These are phyloP conservation scores for Anhinga rufa DNA, from an alignment of 2,113 vertebrate species.

Conservation along the genomic window DNA sequence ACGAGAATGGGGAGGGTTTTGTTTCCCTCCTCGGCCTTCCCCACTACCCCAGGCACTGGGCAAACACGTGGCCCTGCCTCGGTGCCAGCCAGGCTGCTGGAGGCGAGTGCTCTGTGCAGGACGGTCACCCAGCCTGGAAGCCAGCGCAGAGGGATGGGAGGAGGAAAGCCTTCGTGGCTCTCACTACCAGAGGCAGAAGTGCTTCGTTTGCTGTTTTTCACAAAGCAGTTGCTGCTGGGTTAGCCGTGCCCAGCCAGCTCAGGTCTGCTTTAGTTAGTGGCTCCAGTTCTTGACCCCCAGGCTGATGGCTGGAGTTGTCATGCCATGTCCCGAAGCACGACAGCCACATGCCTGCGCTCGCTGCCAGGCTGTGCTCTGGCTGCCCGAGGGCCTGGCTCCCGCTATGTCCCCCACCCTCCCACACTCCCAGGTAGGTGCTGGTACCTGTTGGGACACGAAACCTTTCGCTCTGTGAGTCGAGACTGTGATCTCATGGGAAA, in stretches of 20 bases:
- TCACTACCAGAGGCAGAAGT: background rate
- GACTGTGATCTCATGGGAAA: background rate
- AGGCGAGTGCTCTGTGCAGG: background rate
- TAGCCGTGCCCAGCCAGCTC: background rate
- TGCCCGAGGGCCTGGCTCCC: background rate
- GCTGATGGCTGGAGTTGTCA: background rate
- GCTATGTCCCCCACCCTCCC: background rate
- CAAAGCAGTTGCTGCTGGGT: background rate
- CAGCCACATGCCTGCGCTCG: accelerated
- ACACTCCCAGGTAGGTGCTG: background rate
- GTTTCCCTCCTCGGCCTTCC: background rate
- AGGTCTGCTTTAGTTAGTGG: background rate
- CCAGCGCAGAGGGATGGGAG: background rate
- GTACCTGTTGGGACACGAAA: background rate
- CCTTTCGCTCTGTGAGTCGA: conserved; percentile 48
- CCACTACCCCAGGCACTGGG: background rate
- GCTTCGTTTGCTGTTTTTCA: background rate
- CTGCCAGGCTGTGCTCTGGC: background rate
- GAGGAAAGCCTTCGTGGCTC: background rate
- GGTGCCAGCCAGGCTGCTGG: background rate
- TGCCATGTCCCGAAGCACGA: background rate
- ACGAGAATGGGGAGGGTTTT: accelerated
- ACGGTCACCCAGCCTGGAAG: background rate
- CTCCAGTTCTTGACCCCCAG: background rate
- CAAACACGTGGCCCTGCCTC: background rate